A percentile compares a stretch with the other conserved stretches of the same genome.
phyloP scores from a whole-genome alignment of 2,113 vertebrate genomes.

The Argyrosomus japonicus region DNA sequence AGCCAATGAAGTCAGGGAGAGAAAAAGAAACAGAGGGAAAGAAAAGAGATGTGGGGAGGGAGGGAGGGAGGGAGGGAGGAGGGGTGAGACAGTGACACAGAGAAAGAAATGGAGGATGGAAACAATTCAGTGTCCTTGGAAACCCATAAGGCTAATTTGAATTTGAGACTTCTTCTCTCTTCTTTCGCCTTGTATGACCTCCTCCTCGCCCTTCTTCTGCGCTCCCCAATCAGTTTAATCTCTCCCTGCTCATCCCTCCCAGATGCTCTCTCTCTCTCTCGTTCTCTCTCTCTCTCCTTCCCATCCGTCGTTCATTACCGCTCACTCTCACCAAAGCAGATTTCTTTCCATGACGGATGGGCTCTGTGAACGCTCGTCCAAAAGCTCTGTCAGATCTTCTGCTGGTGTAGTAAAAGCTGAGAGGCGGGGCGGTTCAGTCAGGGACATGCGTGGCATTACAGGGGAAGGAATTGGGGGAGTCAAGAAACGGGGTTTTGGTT shows the following conservation, averaged over 20 bases:
- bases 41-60: not conserved
- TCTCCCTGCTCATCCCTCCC: conserved; percentile 66
- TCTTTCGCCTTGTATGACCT: conserved; percentile 63
- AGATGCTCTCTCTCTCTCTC: conserved; percentile 44
- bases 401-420: conserved; percentile 43
- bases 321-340: conserved; percentile 64
- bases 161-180: conserved; percentile 69
- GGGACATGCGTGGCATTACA: conserved; percentile 43
- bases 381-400: conserved; percentile 59
- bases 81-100: conserved; percentile 32
- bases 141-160: conserved; percentile 75
- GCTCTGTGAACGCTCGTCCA: conserved; percentile 51
- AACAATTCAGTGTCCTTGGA: conserved; percentile 76
- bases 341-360: conserved; percentile 71
- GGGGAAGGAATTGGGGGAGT: conserved; percentile 24
- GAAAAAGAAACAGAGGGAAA: conserved; percentile 25
- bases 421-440: conserved; percentile 44
- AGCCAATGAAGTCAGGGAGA: conserved; percentile 36
- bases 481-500: conserved; percentile 2
- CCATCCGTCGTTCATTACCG: conserved; percentile 61
- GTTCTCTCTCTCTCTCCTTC: conserved; percentile 15
- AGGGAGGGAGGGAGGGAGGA: not conserved
- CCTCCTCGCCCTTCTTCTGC: conserved; percentile 55
- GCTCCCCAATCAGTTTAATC: conserved; percentile 69
- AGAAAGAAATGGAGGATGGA: conserved; percentile 67